Evolutionary conservation across 2,797 vertebrate species (phyloP).

Genomic region (Clamator glandarius): DNA sequence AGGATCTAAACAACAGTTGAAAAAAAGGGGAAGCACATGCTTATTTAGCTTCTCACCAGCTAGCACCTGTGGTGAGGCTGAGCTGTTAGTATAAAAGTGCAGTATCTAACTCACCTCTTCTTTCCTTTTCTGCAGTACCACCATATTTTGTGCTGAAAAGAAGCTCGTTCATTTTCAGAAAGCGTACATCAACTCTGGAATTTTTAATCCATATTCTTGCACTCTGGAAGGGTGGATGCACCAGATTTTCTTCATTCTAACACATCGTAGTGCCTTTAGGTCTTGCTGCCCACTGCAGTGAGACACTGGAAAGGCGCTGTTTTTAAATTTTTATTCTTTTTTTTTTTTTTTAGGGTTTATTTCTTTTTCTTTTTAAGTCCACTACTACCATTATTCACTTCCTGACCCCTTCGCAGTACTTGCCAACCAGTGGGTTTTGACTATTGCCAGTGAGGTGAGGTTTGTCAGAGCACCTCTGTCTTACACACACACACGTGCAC

Average conservation of each 20-base stretch:
- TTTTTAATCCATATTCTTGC: slow-evolving; percentile 64
- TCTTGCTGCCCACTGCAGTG: slow-evolving; percentile 72
- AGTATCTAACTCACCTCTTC: not conserved
- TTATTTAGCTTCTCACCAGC: not conserved
- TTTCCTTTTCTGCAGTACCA: slow-evolving; percentile 56
- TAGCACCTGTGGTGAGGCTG: not conserved
- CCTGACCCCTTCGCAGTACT: not conserved
- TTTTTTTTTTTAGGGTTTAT: slow-evolving; percentile 18
- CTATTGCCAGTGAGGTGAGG: slow-evolving; percentile 8
- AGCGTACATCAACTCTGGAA: slow-evolving; percentile 46
- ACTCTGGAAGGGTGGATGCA: slow-evolving; percentile 71
- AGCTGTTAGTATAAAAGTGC: not conserved
- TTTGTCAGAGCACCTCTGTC: slow-evolving; percentile 16
- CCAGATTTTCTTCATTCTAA: slow-evolving; percentile 74
- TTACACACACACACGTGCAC: not conserved
- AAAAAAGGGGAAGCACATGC: not conserved
- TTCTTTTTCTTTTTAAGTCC: slow-evolving; percentile 38
- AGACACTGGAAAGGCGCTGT: slow-evolving; percentile 74
- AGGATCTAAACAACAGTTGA: not conserved
- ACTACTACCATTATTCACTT: slow-evolving; percentile 59
- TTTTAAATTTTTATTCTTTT: slow-evolving; percentile 67
- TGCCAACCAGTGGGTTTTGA: slow-evolving; percentile 1
- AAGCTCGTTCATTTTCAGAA: slow-evolving; percentile 62
- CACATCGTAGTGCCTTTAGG: slow-evolving; percentile 85
- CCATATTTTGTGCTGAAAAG: slow-evolving; percentile 60